These are phyloP conservation scores for Tetramorium bicarinatum DNA, from an alignment of 2,888 invertebrate genomes.

Conservation along the genomic window DNA sequence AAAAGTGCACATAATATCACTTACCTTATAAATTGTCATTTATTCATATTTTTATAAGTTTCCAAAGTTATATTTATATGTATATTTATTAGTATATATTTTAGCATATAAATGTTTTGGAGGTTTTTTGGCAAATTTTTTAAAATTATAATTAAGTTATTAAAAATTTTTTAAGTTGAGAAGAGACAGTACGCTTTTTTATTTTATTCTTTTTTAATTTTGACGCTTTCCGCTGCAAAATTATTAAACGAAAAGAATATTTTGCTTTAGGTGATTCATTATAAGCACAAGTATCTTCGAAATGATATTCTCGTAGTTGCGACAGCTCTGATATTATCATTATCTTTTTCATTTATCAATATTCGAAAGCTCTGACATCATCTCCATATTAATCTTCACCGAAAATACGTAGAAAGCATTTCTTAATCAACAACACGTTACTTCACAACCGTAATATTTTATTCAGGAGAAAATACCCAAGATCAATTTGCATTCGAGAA, in stretches of 20 bases:
- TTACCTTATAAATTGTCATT: too few relatives aligned
- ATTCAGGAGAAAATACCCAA: not conserved
- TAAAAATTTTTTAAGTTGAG: too few relatives aligned
- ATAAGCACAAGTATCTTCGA: not conserved
- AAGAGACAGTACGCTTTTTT: not conserved
- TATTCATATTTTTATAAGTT: too few relatives aligned
- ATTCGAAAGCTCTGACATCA: slow-evolving; percentile 40
- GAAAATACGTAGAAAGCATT: slow-evolving; percentile 1
- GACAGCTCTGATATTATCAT: not conserved
- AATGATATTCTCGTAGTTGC: not conserved
- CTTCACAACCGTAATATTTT: not conserved
- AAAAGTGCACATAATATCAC: too few relatives aligned
- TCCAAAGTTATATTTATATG: too few relatives aligned
- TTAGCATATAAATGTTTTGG: too few relatives aligned
- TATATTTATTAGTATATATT: too few relatives aligned
- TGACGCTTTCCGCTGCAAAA: too few relatives aligned
- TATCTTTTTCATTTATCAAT: slow-evolving; percentile 27
- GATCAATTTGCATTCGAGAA: not conserved
- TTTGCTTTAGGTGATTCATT: not conserved
- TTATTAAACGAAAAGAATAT: not conserved
- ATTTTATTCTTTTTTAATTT: not conserved
- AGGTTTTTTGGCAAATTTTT: too few relatives aligned
- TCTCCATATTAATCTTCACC: slow-evolving; percentile 3
- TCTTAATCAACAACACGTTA: not conserved
- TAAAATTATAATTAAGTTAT: too few relatives aligned